Percentiles rank a stretch among this genome's conserved stretches.
Evolutionary conservation across 2,113 vertebrate genomes (phyloP).

Genomic region (Pardalotus punctatus): DNA sequence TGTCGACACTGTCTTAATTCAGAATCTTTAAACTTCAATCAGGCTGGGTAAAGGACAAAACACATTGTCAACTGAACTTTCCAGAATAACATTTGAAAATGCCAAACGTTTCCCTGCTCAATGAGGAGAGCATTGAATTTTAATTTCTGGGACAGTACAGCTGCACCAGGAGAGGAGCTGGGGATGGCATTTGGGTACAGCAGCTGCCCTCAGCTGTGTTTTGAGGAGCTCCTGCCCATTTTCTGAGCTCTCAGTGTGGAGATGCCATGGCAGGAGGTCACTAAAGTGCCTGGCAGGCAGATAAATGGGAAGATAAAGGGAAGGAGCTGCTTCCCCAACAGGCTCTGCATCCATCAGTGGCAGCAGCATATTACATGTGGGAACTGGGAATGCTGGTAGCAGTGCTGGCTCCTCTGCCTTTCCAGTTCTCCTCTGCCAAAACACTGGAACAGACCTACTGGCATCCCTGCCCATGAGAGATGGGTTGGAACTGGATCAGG

Average conservation of each 20-base stretch:
- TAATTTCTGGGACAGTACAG: background rate
- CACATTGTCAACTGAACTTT: background rate
- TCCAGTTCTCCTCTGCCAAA: background rate
- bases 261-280: background rate
- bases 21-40: background rate
- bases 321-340: background rate
- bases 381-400: background rate
- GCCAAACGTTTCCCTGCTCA: background rate
- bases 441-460: background rate
- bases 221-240: background rate
- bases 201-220: background rate
- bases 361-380: accelerated
- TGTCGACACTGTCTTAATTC: background rate
- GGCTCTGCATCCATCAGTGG: background rate
- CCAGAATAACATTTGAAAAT: conserved; percentile 42
- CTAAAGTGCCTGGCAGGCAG: background rate
- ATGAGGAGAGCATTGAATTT: conserved; percentile 4
- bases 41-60: background rate
- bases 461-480: background rate
- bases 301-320: background rate
- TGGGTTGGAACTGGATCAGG: background rate
- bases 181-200: background rate
- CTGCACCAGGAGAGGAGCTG: background rate
- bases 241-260: background rate
- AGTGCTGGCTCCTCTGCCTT: background rate